Percentiles rank a stretch among this genome's conserved stretches.
phyloP scores from a whole-genome alignment of 2,888 invertebrate species.

The Apotomis capreana region DNA sequence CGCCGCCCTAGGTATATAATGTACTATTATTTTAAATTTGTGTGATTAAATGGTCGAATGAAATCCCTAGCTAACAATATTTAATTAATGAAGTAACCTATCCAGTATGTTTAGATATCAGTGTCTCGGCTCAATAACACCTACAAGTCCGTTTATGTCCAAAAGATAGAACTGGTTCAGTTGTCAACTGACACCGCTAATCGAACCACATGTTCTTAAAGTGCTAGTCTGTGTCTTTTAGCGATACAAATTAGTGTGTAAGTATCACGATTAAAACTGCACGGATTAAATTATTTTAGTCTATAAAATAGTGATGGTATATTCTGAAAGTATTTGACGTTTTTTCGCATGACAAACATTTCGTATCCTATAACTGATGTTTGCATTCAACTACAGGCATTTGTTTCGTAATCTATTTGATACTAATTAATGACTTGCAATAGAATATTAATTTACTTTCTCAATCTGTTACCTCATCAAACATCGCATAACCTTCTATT shows the following conservation, averaged over 20 bases:
- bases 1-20: too few relatives aligned
- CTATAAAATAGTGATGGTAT: too few relatives aligned
- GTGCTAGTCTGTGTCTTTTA: background rate
- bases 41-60: too few relatives aligned
- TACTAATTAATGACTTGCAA: background rate
- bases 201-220: slow-evolving; percentile 4
- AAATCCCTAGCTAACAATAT: too few relatives aligned
- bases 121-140: background rate
- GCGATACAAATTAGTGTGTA: background rate
- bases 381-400: background rate
- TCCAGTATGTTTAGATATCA: background rate
- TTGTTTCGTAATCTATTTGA: background rate
- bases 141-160: slow-evolving; percentile 11
- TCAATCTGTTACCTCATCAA: slow-evolving; percentile 21
- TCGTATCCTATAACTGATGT: too few relatives aligned
- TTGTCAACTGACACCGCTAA: background rate
- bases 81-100: background rate
- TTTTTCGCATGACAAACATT: too few relatives aligned
- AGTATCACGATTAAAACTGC: too few relatives aligned
- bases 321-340: too few relatives aligned
- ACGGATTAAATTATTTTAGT: too few relatives aligned
- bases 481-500: slow-evolving; percentile 20
- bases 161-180: background rate
- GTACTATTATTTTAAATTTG: too few relatives aligned
- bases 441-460: slow-evolving; percentile 20